These are phyloP conservation scores for Elgaria multicarinata DNA, from an alignment of 2,113 vertebrate species.

Conservation along the genomic window DNA sequence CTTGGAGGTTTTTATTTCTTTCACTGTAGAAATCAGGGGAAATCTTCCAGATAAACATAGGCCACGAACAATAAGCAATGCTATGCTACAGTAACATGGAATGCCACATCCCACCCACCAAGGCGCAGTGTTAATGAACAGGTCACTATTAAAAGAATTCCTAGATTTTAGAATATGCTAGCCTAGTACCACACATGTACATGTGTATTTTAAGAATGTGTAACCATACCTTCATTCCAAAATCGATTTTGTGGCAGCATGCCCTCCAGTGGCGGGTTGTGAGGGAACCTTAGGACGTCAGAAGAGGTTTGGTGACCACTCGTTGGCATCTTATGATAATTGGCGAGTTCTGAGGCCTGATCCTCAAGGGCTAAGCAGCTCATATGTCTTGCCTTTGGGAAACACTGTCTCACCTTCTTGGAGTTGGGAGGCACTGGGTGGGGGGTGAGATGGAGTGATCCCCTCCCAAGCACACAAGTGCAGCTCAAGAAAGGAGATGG, in stretches of 20 bases:
- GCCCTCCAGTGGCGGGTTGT: too few relatives aligned
- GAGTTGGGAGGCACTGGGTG: too few relatives aligned
- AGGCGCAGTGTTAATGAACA: not conserved
- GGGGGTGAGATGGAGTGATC: too few relatives aligned
- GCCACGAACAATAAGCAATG: not conserved
- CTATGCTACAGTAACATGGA: not conserved
- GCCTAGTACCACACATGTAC: not conserved
- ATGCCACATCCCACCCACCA: not conserved
- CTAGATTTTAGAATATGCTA: not conserved
- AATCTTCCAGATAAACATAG: not conserved
- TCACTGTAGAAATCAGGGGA: not conserved
- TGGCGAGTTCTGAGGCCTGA: too few relatives aligned
- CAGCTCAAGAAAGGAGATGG: too few relatives aligned
- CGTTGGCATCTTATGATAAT: too few relatives aligned
- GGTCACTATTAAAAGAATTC: not conserved
- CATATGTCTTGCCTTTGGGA: too few relatives aligned
- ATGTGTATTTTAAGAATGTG: not conserved
- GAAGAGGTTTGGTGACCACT: too few relatives aligned
- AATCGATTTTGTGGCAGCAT: not conserved
- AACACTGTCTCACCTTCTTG: too few relatives aligned
- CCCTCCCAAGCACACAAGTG: too few relatives aligned
- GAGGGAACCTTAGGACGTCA: too few relatives aligned
- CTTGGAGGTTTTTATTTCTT: constrained; percentile 13
- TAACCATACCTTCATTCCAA: not conserved
- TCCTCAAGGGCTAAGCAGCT: too few relatives aligned